Conservation (phyloP, 2,888 invertebrate species). For the Shargacucullia verbasci region DNA sequence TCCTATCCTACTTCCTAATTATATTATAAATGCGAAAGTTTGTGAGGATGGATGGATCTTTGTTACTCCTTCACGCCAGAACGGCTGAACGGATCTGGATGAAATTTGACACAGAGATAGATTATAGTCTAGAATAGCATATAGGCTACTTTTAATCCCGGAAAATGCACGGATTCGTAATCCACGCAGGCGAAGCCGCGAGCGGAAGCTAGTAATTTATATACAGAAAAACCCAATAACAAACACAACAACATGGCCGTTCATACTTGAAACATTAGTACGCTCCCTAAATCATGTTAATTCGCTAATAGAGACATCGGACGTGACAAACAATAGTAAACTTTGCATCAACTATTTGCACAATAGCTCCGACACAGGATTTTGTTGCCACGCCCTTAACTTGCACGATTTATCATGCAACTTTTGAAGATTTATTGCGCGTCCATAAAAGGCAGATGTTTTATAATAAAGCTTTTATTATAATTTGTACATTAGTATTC, state of each 20-base stretch:
- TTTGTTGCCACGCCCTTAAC: constrained; percentile 25
- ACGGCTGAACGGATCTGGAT: too few species aligned
- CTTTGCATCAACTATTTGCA: constrained; percentile 54
- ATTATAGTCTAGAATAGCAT: too few species aligned
- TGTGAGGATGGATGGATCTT: too few species aligned
- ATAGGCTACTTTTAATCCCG: too few species aligned
- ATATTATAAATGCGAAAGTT: too few species aligned
- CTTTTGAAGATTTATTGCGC: constrained; percentile 25
- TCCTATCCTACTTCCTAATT: too few species aligned
- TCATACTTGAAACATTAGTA: constrained; percentile 3
- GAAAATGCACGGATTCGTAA: too few species aligned
- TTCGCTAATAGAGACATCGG: constrained; percentile 48
- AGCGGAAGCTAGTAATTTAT: too few species aligned
- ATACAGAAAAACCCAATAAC: too few species aligned
- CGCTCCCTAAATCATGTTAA: constrained; percentile 12
- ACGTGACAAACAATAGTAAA: constrained; percentile 59
- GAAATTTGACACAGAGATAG: too few species aligned
- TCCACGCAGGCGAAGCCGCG: too few species aligned
- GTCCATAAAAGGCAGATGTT: constrained; percentile 44
- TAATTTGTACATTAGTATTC: constrained; percentile 47
- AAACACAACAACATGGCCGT: constrained; percentile 2
- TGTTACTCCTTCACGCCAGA: too few species aligned
- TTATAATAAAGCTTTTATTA: constrained; percentile 21
- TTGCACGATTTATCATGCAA: constrained; percentile 29
- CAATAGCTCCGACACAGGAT: constrained; percentile 40